Evolutionary conservation across 1,140 invertebrate species (phyloP), one percentile per base, ranked within the genome.

Genomic region (Zaprionus inermis): DNA sequence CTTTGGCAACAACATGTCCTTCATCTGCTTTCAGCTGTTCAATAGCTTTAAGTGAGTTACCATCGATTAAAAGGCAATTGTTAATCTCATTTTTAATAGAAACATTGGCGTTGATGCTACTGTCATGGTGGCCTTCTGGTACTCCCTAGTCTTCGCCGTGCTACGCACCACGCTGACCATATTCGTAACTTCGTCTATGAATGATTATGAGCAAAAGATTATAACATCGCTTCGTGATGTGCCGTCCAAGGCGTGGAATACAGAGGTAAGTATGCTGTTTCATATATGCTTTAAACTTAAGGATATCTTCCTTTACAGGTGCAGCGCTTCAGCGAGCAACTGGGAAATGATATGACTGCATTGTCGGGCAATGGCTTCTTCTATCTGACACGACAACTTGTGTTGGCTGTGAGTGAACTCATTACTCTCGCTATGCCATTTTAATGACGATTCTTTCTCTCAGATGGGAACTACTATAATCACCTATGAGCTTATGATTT

Each of bases 301-400:
- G 1, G 0, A 16, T 11, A 0, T 5, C 18, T 22, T 22, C 10
- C 6, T 44, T 0, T 14, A 0, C 18, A 88, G 83, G 71, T 88
- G 9, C 90, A 94, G 72, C 93, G 95, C 73, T 93, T 95, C 38
- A 93, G 94, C 30, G 92, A 93, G 51, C 94, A 95, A 92, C 92
- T 95, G 20, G 92, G 93, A 4, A 93, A 93, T 20, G 94, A 95
- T 73, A 93, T 94, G 11, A 93, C 95, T 4, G 93, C 93, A 11
- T 77, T 95, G 6, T 94, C 94, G 0, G 95, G 95, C 32, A 91
- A 93, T 67, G 93, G 94, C 60, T 95, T 95, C 66, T 95, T 95
- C 79, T 93, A 93, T n/a, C 93, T 95, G 3, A 95, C 94, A 9
- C 93, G 95, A 69, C 94, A 94, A 74, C 93, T 95, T 14, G 93